Conservation (phyloP, 2,113 vertebrate genomes). For the Bubo bubo region DNA sequence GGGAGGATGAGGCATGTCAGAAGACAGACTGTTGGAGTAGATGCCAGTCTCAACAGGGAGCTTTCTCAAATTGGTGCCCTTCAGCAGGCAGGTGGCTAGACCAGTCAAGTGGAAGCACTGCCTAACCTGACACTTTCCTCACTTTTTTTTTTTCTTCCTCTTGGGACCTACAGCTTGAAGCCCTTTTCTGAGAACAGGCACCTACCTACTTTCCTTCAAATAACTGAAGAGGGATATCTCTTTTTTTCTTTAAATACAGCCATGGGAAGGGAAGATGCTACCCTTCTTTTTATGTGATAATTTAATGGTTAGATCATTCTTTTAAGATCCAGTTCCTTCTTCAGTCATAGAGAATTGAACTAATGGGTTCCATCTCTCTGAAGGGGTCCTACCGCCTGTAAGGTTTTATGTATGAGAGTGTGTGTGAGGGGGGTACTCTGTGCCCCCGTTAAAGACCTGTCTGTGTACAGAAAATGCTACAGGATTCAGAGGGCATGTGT, state of each 20-base stretch:
- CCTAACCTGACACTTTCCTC: background rate
- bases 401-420: background rate
- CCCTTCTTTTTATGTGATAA: background rate
- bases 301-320: background rate
- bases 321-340: background rate
- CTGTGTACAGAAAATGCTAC: background rate
- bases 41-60: background rate
- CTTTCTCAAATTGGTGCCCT: background rate
- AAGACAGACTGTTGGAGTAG: background rate
- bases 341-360: background rate
- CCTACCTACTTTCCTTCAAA: background rate
- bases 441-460: background rate
- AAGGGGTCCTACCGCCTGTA: background rate
- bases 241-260: background rate
- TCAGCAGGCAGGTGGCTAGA: background rate
- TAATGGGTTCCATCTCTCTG: background rate
- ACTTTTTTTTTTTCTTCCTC: background rate
- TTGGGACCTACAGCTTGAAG: background rate
- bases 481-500: background rate
- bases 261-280: background rate
- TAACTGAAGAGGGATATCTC: background rate
- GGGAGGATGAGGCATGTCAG: background rate
- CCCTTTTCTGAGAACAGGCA: background rate
- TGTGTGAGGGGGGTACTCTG: fast-evolving
- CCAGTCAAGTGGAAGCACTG: background rate